These are phyloP conservation scores for Scelioninae gen. 2 DNA, from an alignment of 2,888 invertebrate genomes.

Conservation along the genomic window DNA sequence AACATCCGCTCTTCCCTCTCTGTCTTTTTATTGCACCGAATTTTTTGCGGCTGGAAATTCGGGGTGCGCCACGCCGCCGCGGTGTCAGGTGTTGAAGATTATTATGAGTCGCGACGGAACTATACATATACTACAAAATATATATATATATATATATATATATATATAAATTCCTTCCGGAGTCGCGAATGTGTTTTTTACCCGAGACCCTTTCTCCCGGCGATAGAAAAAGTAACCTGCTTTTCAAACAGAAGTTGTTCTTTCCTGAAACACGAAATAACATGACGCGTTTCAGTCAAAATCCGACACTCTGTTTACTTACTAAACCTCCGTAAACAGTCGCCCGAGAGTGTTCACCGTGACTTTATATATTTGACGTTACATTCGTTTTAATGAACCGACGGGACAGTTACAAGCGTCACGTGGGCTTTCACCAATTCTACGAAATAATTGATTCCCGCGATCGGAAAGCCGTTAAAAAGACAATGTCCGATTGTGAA, in stretches of 20 bases:
- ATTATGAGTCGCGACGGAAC: conserved; percentile 43
- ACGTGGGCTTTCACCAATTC: conserved; percentile 46
- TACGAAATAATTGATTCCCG: conserved; percentile 45
- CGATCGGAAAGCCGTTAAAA: conserved; percentile 49
- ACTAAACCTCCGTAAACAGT: conserved; percentile 7
- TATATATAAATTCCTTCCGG: conserved; percentile 55
- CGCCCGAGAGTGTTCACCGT: too few relatives aligned
- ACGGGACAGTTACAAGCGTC: conserved; percentile 27
- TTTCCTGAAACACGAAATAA: conserved; percentile 39
- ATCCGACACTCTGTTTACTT: conserved; percentile 36
- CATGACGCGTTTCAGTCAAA: conserved; percentile 26
- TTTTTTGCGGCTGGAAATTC: conserved; percentile 27
- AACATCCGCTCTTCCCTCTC: neutral
- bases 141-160: too few relatives aligned
- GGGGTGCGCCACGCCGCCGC: conserved; percentile 18
- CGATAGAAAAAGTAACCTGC: conserved; percentile 36
- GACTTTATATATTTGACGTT: too few relatives aligned
- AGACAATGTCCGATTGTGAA: conserved; percentile 41
- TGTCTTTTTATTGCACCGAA: neutral
- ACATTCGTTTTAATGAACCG: conserved; percentile 42
- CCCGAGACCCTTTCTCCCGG: conserved; percentile 1
- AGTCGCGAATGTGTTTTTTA: conserved; percentile 30
- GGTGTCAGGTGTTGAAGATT: conserved; percentile 54
- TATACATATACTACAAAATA: too few relatives aligned
- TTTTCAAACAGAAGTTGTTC: conserved; percentile 39